A percentile compares a stretch with the other conserved stretches of the same genome.
These are phyloP conservation scores for Baccha elongata DNA, from an alignment of 2,888 invertebrate species.

Conservation along the genomic window DNA sequence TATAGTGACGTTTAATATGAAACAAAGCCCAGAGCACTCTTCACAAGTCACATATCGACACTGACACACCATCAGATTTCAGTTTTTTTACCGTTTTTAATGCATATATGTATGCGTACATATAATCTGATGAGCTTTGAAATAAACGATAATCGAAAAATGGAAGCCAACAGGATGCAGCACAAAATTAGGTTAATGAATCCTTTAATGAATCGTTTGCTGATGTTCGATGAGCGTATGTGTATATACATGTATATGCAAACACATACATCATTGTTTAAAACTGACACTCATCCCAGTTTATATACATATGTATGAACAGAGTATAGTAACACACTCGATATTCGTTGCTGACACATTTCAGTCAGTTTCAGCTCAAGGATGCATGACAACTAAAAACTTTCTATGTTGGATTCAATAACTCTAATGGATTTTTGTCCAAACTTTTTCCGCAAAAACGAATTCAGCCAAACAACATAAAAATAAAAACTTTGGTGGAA, in stretches of 20 bases:
- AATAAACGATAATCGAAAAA: conserved; percentile 71
- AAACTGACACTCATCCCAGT: conserved; percentile 19
- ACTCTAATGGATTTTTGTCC: conserved; percentile 68
- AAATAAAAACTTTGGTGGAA: conserved; percentile 12
- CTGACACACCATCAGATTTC: conserved; percentile 46
- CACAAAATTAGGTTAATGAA: conserved; percentile 68
- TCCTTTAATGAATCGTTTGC: conserved; percentile 58
- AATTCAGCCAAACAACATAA: conserved; percentile 16
- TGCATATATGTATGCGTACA: too few species aligned
- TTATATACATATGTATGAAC: conserved; percentile 6
- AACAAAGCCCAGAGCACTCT: conserved; percentile 36
- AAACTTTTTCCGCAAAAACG: conserved; percentile 52
- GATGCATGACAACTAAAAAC: conserved; percentile 46
- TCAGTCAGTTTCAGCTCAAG: conserved; percentile 34
- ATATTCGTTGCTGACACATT: conserved; percentile 40
- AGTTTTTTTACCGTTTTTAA: conserved; percentile 18
- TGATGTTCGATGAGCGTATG: background rate
- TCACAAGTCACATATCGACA: conserved; percentile 23
- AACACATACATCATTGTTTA: background rate
- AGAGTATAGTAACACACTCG: conserved; percentile 12
- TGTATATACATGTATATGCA: background rate
- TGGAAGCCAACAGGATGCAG: conserved; percentile 47
- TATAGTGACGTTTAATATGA: background rate
- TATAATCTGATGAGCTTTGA: conserved; percentile 68
- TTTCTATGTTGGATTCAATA: conserved; percentile 64